Evolutionary conservation across 2,113 vertebrate species (phyloP).

Genomic region (Pteruthius melanotis): DNA sequence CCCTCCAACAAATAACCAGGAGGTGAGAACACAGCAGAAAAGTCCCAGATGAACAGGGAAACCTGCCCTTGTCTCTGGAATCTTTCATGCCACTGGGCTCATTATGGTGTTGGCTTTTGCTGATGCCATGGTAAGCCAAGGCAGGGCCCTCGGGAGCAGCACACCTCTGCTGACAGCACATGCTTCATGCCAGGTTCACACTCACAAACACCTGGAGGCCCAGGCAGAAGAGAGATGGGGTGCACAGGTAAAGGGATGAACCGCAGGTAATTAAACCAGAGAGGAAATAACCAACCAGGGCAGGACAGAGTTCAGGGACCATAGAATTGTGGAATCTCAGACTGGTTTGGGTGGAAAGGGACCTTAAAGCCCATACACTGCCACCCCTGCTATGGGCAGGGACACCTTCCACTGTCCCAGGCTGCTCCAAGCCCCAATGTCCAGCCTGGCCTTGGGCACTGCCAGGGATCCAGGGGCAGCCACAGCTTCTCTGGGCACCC

Average conservation of each 20-base stretch:
- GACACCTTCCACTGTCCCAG: neutral
- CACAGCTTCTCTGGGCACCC: neutral
- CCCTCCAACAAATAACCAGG: neutral
- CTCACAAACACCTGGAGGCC: too few relatives aligned
- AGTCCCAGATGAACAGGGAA: neutral
- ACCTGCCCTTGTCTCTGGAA: neutral
- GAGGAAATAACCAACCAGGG: neutral
- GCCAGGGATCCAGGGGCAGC: neutral
- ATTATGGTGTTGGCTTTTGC: neutral
- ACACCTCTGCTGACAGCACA: neutral
- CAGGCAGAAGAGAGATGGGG: fast-evolving
- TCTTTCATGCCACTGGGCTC: neutral
- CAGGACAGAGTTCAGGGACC: neutral
- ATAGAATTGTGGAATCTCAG: neutral
- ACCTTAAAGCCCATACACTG: fast-evolving
- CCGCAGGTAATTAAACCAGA: neutral
- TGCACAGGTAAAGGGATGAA: neutral
- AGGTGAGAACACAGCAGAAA: neutral
- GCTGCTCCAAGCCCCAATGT: neutral
- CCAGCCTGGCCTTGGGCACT: neutral
- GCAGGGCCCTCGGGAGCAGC: neutral
- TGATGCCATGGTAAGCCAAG: neutral
- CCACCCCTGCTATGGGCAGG: neutral
- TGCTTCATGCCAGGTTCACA: fast-evolving
- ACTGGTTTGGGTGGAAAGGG: neutral